A percentile compares a stretch with the other conserved stretches of the same genome.
phyloP scores from a whole-genome alignment of 2,113 vertebrate species.

The Meriones unguiculatus region DNA sequence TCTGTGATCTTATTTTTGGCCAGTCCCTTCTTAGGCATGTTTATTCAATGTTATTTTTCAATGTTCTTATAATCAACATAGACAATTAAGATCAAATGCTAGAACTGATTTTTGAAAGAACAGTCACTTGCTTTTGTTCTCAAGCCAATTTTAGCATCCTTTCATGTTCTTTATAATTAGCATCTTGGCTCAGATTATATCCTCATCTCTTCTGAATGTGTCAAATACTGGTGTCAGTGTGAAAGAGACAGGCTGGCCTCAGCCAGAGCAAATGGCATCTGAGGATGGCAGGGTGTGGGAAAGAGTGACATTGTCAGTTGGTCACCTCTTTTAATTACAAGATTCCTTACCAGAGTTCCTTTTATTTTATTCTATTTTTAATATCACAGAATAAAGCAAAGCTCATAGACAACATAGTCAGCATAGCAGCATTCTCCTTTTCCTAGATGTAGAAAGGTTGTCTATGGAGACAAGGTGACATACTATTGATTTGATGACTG shows the following conservation, averaged over 20 bases:
- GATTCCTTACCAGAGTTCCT: background rate
- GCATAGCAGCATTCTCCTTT: background rate
- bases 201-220: background rate
- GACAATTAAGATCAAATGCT: constrained; percentile 70
- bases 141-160: constrained; percentile 71
- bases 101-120: constrained; percentile 67
- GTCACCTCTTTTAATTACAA: background rate
- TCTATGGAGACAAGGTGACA: background rate
- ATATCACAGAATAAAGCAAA: constrained; percentile 39
- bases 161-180: constrained; percentile 74
- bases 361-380: background rate
- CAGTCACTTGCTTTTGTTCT: constrained; percentile 66
- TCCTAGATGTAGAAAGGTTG: background rate
- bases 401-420: background rate
- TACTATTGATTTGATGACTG: background rate
- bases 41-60: constrained; percentile 69
- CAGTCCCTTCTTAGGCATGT: background rate
- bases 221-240: constrained; percentile 48
- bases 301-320: background rate
- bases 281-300: background rate
- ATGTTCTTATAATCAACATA: background rate
- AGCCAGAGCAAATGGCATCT: background rate
- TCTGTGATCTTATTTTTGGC: background rate
- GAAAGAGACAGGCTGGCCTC: constrained; percentile 44
- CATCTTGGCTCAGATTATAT: constrained; percentile 61